Base-by-base conservation (phyloP, 37 sponge, comb jelly and placozoan species). In the Aplysina aerophoba region DNA sequence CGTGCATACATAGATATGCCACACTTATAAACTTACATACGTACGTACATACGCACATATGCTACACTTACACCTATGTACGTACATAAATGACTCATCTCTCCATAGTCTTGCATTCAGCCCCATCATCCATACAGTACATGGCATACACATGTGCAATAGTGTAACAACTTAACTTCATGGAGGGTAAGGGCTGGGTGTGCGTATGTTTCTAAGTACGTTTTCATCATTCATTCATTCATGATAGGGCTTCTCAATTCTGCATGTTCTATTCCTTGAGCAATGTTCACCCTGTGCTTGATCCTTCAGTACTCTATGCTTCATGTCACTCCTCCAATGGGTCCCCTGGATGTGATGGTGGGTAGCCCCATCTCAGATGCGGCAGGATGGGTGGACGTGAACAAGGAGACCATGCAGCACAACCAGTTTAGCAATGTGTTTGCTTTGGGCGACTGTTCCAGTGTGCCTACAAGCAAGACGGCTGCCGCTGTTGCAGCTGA, bases 401-500 rank as follows among this genome's bases (percentile, higher is more conserved):
- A 96, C 81, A 85, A 88, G 34, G 22, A 87, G 20, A 94, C 97
- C 34, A 83, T 94, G 12, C 97, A 96, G 74, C 97, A 96, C 87
- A 90, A 73, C 59, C 72, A 65, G 35, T 96, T 86, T 84, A 28
- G 87, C 25, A 96, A 96, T 80, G 88, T 96, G 20, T 96, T 96
- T 90, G 92, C 83, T 16, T 89, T 96, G 72, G 97, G 97, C 12
- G 97, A 96, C 85, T 96, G 97, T 59, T 91, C 89, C 25, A 96
- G 85, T 81, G 73, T 91, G 14, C 97, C 97, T 6, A 96, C 94
- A 33, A 90, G 94, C 55, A 87, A 89, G 62, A 96, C 97, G 34
- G 97, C 94, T 60, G 97, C 97, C 57, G 94, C 95, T 16, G 88
- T 88, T 56, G 94, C 97, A 41, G 97, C 91, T 67, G 88, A 96